phyloP scores from a whole-genome alignment of 2,888 invertebrate genomes.

The Lamellibrachia columna region DNA sequence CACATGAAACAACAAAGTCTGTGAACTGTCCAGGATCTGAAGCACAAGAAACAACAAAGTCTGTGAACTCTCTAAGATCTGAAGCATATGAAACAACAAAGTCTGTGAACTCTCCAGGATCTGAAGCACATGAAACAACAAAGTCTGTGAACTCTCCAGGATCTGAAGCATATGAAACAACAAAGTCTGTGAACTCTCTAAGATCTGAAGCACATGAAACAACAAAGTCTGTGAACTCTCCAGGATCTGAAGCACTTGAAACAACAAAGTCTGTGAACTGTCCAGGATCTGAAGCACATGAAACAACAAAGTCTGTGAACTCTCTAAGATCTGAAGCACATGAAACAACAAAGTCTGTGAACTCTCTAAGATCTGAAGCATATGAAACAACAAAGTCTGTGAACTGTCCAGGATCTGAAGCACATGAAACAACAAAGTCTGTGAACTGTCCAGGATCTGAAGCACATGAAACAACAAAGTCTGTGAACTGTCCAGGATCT shows the following conservation, averaged over 20 bases:
- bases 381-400: constrained; percentile 24
- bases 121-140: constrained; percentile 42
- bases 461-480: constrained; percentile 35
- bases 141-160: constrained; percentile 65
- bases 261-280: too few relatives aligned
- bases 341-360: constrained; percentile 47
- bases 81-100: too few relatives aligned
- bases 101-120: too few relatives aligned
- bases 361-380: constrained; percentile 43
- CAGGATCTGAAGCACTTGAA: too few relatives aligned
- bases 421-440: constrained; percentile 54
- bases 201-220: constrained; percentile 45
- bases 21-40: constrained; percentile 49
- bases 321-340: constrained; percentile 62
- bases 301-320: constrained; percentile 63
- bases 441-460: constrained; percentile 65
- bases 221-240: too few relatives aligned
- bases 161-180: constrained; percentile 52
- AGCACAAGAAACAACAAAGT: constrained; percentile 33
- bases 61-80: too few relatives aligned
- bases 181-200: constrained; percentile 47
- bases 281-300: too few relatives aligned
- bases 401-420: too few relatives aligned
- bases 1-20: constrained; percentile 36
- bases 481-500: constrained; percentile 47